These are phyloP conservation scores for Cataglyphis hispanica DNA, from an alignment of 1,140 invertebrate genomes.

Conservation along the genomic window DNA sequence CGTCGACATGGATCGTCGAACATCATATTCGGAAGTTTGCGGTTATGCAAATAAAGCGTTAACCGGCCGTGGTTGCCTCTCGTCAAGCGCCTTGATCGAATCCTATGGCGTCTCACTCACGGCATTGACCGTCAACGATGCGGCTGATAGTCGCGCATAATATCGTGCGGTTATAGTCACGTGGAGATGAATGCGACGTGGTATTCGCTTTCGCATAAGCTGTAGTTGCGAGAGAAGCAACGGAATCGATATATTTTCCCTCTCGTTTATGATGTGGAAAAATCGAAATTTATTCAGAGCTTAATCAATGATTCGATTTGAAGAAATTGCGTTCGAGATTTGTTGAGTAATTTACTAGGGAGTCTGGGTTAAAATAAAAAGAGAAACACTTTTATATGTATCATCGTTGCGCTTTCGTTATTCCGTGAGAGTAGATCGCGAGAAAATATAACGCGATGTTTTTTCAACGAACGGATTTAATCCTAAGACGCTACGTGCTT, in stretches of 20 bases:
- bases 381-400: not conserved
- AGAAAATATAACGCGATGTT: not conserved
- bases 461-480: not conserved
- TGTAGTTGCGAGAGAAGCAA: constrained; percentile 61
- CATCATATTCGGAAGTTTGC: constrained; percentile 40
- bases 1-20: constrained; percentile 16
- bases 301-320: not conserved
- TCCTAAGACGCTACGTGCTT: constrained; percentile 38
- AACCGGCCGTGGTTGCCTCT: constrained; percentile 38
- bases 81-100: constrained; percentile 48
- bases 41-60: constrained; percentile 59
- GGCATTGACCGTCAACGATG: constrained; percentile 61
- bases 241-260: constrained; percentile 64
- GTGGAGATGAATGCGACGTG: constrained; percentile 64
- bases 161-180: constrained; percentile 68
- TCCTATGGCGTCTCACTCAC: constrained; percentile 37
- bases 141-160: constrained; percentile 60
- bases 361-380: not conserved
- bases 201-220: constrained; percentile 4
- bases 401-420: not conserved
- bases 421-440: not conserved
- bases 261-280: constrained; percentile 62
- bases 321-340: not conserved
- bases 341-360: not conserved
- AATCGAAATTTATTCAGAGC: constrained; percentile 60